Base-by-base conservation (phyloP, 2,888 invertebrate genomes). In the Eilema griseolum region DNA sequence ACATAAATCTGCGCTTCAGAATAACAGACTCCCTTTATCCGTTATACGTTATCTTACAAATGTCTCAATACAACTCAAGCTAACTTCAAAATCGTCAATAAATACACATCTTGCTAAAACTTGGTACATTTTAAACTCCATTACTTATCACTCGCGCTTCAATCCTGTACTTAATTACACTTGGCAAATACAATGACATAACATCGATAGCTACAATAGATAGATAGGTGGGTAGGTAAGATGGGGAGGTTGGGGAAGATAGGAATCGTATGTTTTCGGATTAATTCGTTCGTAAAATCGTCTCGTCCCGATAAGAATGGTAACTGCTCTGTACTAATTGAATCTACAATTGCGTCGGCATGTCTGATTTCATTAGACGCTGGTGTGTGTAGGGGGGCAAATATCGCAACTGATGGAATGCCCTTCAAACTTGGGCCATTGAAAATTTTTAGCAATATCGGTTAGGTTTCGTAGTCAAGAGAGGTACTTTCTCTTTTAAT, bases 221-320 rank as follows among this genome's bases (percentile, higher is more conserved):
- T 75, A 72, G 83, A 84, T 72, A 72, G 69, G 66, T 72, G 62
- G 85, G 83, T 83, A 88, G 88, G 85, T 80, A 86, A 87, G 89
- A 89, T 88, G 86, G 90, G 81, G 85, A 80, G 78, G 69, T 46
- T 66, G 88, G 90, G 92, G 94, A 91, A 93, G 93, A 93, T 93
- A 92, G 89, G 87, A 92, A 93, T 94, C 95, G 94, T 95, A 94
- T 95, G 95, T 94, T 95, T 95, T 94, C 93, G 93, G 93, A 95
- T 94, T 94, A 94, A 95, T 95, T 95, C 95, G 94, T 93, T 95
- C 95, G 95, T 94, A 93, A 95, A 95, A 95, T 95, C 95, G 95
- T 94, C 94, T 92, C 92, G 89, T 79, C 84, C 89, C 92, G 94
- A 95, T 95, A 95, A 95, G 95, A 95, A 95, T 94, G 92, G 94